Conservation (phyloP, 2,888 invertebrate genomes). For the Tipula vernalis region DNA sequence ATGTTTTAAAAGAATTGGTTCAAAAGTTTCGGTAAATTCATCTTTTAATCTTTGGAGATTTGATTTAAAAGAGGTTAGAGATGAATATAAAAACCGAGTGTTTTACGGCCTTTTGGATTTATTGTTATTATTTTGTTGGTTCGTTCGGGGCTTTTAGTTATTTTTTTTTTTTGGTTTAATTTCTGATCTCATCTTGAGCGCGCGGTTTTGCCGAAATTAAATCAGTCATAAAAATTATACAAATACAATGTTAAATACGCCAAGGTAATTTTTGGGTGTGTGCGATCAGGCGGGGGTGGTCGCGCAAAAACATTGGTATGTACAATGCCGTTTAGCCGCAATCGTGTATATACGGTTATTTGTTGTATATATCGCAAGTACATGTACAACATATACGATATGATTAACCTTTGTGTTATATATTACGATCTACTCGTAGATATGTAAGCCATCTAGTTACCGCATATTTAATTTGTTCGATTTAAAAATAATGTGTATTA, state of each 20-base stretch:
- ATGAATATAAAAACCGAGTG: background rate
- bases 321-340: no score
- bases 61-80: constrained; percentile 4
- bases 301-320: no score
- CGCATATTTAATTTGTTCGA: background rate
- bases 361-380: background rate
- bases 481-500: background rate
- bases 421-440: background rate
- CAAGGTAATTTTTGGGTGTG: no score
- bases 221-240: background rate
- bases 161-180: background rate
- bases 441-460: background rate
- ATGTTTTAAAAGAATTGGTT: background rate
- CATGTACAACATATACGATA: background rate
- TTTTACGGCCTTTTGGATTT: background rate
- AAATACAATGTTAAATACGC: background rate
- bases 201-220: background rate
- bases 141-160: background rate
- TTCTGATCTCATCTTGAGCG: background rate
- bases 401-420: background rate
- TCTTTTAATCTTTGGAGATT: constrained; percentile 4
- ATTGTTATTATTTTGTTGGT: background rate
- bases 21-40: background rate
- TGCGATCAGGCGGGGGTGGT: background rate
- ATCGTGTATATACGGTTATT: no score